These are phyloP conservation scores for Hiodon alosoides DNA, from an alignment of 2,113 vertebrate genomes.

Conservation along the genomic window DNA sequence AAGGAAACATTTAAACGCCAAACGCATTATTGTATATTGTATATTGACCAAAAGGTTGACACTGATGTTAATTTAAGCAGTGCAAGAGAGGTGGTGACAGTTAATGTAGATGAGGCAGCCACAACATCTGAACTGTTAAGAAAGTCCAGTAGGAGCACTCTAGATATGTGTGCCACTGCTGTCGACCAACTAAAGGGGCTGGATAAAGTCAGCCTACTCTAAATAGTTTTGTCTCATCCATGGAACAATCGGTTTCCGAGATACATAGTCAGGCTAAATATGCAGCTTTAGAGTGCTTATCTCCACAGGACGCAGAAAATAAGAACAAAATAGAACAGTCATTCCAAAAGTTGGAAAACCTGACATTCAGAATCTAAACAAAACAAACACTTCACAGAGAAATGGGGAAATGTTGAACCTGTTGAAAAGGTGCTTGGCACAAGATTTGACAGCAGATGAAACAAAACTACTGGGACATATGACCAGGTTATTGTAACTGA, in stretches of 20 bases:
- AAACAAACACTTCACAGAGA: slow-evolving; percentile 23
- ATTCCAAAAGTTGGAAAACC: slow-evolving; percentile 40
- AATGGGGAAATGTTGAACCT: slow-evolving; percentile 22
- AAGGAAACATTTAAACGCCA: slow-evolving; percentile 15
- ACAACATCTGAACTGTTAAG: slow-evolving; percentile 14
- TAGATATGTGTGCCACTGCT: slow-evolving; percentile 36
- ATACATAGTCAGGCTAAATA: slow-evolving; percentile 33
- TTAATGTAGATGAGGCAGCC: slow-evolving; percentile 1
- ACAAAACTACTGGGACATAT: slow-evolving; percentile 33
- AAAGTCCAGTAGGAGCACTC: slow-evolving; percentile 20
- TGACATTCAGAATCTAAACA: slow-evolving; percentile 32
- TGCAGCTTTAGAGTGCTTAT: slow-evolving; percentile 24
- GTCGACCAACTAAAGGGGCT: slow-evolving; percentile 33
- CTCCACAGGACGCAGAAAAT: slow-evolving; percentile 21
- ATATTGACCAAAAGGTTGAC: slow-evolving; percentile 7
- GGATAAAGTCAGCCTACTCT: slow-evolving; percentile 27
- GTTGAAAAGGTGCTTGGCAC: slow-evolving; percentile 20
- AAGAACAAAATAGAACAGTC: slow-evolving; percentile 24
- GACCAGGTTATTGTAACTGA: slow-evolving; percentile 34
- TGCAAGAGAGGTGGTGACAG: background rate
- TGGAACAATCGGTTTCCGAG: slow-evolving; percentile 31
- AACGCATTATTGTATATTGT: background rate
- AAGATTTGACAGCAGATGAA: slow-evolving; percentile 30
- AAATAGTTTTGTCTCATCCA: slow-evolving; percentile 27
- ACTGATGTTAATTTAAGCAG: slow-evolving; percentile 18